Evolutionary conservation across 2,888 invertebrate genomes (phyloP).

Genomic region (Polyommatus icarus): DNA sequence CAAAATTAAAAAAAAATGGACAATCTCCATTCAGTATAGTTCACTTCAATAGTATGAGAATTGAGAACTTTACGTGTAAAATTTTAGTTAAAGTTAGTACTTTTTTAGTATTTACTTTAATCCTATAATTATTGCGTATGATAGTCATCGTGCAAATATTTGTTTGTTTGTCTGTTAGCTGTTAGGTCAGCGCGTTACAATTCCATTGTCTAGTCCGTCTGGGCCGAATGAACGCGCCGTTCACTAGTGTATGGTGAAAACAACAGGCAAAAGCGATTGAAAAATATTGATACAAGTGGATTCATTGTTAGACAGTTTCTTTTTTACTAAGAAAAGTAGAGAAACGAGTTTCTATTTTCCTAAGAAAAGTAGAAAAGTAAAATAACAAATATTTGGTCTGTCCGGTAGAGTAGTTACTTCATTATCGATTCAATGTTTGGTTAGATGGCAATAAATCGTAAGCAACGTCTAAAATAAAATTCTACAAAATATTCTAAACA

Average conservation of each 20-base stretch:
- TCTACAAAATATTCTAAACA: too few species aligned
- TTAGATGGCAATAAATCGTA: too few species aligned
- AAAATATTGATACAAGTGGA: not conserved
- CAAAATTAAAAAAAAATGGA: too few species aligned
- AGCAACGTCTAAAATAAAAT: too few species aligned
- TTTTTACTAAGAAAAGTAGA: not conserved
- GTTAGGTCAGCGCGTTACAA: slow-evolving; percentile 32
- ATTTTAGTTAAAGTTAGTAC: too few species aligned
- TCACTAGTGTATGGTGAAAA: not conserved
- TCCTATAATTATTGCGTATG: not conserved
- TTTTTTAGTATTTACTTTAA: not conserved
- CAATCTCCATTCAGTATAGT: too few species aligned
- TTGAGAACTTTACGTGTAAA: too few species aligned
- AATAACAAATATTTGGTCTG: too few species aligned
- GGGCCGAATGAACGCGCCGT: slow-evolving; percentile 8
- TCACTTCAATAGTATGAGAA: too few species aligned
- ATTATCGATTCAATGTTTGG: too few species aligned
- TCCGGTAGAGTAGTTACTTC: too few species aligned
- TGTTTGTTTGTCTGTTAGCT: slow-evolving; percentile 10
- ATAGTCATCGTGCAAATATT: not conserved
- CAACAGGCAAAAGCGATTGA: not conserved
- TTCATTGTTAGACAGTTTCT: not conserved
- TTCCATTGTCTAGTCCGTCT: slow-evolving; percentile 34
- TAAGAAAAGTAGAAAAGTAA: not conserved
- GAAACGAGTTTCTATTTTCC: not conserved